phyloP scores from a whole-genome alignment of 2,797 vertebrate species.

The Hozukius guyotensis region DNA sequence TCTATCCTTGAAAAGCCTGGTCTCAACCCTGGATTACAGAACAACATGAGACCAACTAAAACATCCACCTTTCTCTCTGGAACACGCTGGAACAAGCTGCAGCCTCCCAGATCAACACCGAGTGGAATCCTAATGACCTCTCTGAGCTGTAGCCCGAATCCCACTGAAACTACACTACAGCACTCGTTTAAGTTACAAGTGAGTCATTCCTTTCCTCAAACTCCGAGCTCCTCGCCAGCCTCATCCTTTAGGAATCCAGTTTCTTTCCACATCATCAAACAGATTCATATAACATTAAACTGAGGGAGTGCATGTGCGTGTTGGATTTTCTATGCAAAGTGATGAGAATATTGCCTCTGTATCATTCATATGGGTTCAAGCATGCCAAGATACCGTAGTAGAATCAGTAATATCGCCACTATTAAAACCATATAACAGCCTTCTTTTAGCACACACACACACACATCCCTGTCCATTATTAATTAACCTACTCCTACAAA shows the following conservation, averaged over 20 bases:
- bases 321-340: background rate
- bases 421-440: background rate
- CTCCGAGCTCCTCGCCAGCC: conserved; percentile 10
- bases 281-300: conserved; percentile 3
- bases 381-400: background rate
- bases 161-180: conserved; percentile 43
- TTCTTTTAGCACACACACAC: background rate
- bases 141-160: conserved; percentile 48
- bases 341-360: background rate
- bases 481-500: background rate
- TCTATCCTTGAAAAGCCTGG: conserved; percentile 43
- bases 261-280: conserved; percentile 20
- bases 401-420: background rate
- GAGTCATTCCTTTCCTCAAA: conserved; percentile 45
- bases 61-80: conserved; percentile 43
- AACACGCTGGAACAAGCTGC: conserved; percentile 40
- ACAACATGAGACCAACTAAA: conserved; percentile 58
- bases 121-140: conserved; percentile 65
- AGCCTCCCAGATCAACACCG: conserved; percentile 47
- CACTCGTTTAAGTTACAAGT: conserved; percentile 24
- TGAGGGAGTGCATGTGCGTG: background rate
- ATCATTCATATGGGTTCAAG: background rate
- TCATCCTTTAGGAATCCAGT: conserved; percentile 24
- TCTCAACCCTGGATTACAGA: conserved; percentile 56
- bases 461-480: background rate